These are phyloP conservation scores for Sweltsa coloradensis DNA, from an alignment of 1,140 invertebrate species.

Conservation along the genomic window DNA sequence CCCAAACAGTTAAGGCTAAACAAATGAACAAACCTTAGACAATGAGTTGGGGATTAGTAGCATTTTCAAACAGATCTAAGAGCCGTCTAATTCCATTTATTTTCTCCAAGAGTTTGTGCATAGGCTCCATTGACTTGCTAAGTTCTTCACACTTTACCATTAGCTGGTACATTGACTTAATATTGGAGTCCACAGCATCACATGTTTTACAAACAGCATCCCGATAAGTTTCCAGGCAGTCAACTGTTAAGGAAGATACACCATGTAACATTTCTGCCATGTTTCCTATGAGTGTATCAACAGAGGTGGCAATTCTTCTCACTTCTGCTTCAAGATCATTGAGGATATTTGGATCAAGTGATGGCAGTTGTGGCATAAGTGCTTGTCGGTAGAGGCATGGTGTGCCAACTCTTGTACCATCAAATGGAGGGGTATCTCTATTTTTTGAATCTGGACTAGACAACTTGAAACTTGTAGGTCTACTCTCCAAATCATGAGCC, in stretches of 20 bases:
- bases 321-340: slow-evolving; percentile 86
- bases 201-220: slow-evolving; percentile 87
- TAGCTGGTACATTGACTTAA: slow-evolving; percentile 92
- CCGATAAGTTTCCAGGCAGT: slow-evolving; percentile 84
- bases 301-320: slow-evolving; percentile 71
- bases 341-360: slow-evolving; percentile 70
- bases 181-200: slow-evolving; percentile 86
- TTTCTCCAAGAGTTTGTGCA: slow-evolving; percentile 72
- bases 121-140: slow-evolving; percentile 73
- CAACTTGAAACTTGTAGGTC: slow-evolving; percentile 68
- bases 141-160: slow-evolving; percentile 94
- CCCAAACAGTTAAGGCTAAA: too few relatives aligned
- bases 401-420: slow-evolving; percentile 37
- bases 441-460: slow-evolving; percentile 60
- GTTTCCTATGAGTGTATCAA: slow-evolving; percentile 85
- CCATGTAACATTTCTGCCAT: slow-evolving; percentile 72
- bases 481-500: slow-evolving; percentile 80
- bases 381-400: slow-evolving; percentile 57
- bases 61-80: slow-evolving; percentile 38
- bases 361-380: slow-evolving; percentile 50
- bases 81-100: slow-evolving; percentile 43
- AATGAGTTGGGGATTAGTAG: too few relatives aligned
- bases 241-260: slow-evolving; percentile 80
- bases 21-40: too few relatives aligned
- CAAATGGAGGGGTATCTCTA: slow-evolving; percentile 38